phyloP scores from a whole-genome alignment of 2,888 invertebrate genomes.

The Syritta pipiens region DNA sequence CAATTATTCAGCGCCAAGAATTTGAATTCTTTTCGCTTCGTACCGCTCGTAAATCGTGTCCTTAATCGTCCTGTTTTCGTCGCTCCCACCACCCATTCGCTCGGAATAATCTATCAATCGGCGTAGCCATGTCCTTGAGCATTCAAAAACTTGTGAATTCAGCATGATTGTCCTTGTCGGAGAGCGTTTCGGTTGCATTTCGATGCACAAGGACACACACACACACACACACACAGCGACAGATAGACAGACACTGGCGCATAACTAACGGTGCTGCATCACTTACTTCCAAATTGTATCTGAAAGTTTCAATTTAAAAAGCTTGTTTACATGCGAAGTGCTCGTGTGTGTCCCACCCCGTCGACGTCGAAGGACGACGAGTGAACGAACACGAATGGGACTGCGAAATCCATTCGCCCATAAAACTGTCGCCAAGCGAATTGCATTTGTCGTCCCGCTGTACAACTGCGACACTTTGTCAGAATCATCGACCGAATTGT shows the following conservation, averaged over 20 bases:
- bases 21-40: not conserved
- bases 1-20: not conserved
- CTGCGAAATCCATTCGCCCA: slow-evolving; percentile 63
- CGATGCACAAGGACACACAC: too few relatives aligned
- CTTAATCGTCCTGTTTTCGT: slow-evolving; percentile 28
- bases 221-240: not conserved
- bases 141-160: slow-evolving; percentile 35
- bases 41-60: slow-evolving; percentile 5
- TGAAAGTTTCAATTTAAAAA: slow-evolving; percentile 68
- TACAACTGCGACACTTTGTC: slow-evolving; percentile 62
- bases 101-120: slow-evolving; percentile 50
- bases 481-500: slow-evolving; percentile 59
- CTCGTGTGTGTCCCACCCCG: slow-evolving; percentile 24
- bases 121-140: slow-evolving; percentile 28
- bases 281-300: slow-evolving; percentile 60
- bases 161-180: slow-evolving; percentile 58
- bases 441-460: slow-evolving; percentile 58
- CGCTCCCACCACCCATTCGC: slow-evolving; percentile 2
- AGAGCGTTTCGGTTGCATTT: slow-evolving; percentile 21
- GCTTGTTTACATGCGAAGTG: slow-evolving; percentile 68
- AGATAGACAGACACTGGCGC: slow-evolving; percentile 23
- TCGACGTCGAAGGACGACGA: not conserved
- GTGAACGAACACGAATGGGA: slow-evolving; percentile 11
- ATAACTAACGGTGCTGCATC: slow-evolving; percentile 41
- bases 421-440: slow-evolving; percentile 69